Percentiles rank a stretch among this genome's conserved stretches.
Evolutionary conservation across 1,140 invertebrate genomes (phyloP).

Genomic region (Saxidomus purpurata): DNA sequence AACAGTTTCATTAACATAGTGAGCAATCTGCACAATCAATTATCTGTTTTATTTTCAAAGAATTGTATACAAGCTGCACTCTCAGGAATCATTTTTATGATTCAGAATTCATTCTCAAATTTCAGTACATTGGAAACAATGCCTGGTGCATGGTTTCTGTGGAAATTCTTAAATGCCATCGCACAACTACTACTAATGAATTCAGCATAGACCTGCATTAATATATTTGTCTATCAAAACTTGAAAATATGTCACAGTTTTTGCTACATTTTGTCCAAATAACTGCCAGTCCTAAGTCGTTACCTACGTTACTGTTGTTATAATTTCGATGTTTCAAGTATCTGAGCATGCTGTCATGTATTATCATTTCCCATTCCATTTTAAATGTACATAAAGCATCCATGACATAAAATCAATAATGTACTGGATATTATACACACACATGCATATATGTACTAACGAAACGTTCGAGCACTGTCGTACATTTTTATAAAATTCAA

Average conservation of each 20-base stretch:
- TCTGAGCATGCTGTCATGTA: not conserved
- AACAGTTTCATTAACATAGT: not conserved
- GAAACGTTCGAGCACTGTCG: too few relatives aligned
- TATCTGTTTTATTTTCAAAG: not conserved
- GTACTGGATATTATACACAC: constrained; percentile 18
- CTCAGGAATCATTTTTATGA: not conserved
- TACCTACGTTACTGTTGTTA: too few relatives aligned
- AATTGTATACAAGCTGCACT: not conserved
- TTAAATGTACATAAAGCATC: constrained; percentile 18
- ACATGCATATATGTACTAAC: not conserved
- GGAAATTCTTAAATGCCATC: too few relatives aligned
- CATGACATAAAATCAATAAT: constrained; percentile 14
- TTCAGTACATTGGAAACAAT: not conserved
- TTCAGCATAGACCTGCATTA: too few relatives aligned
- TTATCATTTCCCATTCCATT: not conserved
- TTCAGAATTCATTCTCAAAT: not conserved
- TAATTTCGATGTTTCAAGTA: too few relatives aligned
- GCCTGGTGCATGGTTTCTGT: not conserved
- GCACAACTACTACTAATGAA: too few relatives aligned
- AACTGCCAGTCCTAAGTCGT: too few relatives aligned
- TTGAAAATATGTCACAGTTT: too few relatives aligned
- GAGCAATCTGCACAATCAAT: not conserved
- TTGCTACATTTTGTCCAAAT: too few relatives aligned
- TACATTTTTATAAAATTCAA: too few relatives aligned
- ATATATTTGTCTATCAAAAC: too few relatives aligned